Evolutionary conservation across 2,113 vertebrate species (phyloP).

Genomic region (Mixornis gularis): DNA sequence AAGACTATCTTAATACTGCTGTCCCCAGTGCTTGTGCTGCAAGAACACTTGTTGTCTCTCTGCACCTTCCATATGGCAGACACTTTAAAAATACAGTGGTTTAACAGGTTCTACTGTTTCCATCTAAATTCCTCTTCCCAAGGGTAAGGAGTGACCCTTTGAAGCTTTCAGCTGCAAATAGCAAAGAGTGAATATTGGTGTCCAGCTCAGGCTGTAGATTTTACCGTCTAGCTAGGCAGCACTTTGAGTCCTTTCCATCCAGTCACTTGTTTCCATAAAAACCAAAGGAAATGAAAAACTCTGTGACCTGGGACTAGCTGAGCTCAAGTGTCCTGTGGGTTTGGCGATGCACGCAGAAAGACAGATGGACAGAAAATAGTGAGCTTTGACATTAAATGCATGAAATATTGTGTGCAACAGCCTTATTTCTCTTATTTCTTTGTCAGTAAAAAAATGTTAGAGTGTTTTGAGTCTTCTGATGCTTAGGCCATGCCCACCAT

Average conservation of each 20-base stretch:
- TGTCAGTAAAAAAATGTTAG: background rate
- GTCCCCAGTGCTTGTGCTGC: background rate
- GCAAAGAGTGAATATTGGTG: background rate
- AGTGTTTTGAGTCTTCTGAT: background rate
- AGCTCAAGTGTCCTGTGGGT: background rate
- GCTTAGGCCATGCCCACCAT: background rate
- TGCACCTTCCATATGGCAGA: background rate
- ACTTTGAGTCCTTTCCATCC: background rate
- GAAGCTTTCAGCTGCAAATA: background rate
- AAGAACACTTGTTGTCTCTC: fast-evolving
- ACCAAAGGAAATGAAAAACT: background rate
- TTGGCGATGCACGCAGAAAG: background rate
- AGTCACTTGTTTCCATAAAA: background rate
- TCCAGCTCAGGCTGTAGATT: background rate
- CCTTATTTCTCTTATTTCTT: background rate
- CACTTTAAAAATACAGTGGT: background rate
- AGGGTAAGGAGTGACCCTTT: background rate
- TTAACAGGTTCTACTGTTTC: background rate
- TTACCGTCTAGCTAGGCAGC: background rate
- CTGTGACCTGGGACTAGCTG: background rate
- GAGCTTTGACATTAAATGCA: background rate
- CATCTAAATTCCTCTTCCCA: background rate
- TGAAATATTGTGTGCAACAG: background rate
- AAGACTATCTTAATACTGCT: background rate
- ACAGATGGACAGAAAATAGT: background rate